Evolutionary conservation across 1,140 invertebrate species (phyloP), one percentile per base, ranked within the genome.

Genomic region (Bilobella aurantiaca): DNA sequence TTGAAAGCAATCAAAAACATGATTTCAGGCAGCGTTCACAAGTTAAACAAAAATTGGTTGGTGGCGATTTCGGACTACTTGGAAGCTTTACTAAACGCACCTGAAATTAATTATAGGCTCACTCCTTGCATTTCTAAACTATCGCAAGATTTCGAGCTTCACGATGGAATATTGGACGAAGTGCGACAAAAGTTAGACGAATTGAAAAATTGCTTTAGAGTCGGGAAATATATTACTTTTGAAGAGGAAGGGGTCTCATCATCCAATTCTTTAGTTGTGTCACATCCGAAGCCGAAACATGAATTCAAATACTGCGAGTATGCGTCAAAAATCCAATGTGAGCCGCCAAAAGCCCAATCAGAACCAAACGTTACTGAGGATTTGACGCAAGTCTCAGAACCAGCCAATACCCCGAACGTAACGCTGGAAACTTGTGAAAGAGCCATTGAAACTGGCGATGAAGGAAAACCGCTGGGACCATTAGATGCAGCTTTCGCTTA

Each of bases 371-470:
- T 53, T 8, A 16, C 25, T 14, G 32, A 62, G 3, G 61, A 62
- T 1, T 18, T 25, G 28, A 21, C 29, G 18, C 31, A 47, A 1
- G 34, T 46, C 21, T 3, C 31, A n/a, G 28, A 42, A n/a, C 31
- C 59, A 14, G 34, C 68, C 28, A 69, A 69, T 57, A 66, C 68
- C 8, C 63, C 68, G 1, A 16, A 63, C 14, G 62, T 69, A 0
- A 69, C 68, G 3, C 61, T 69, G 21, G 62, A 65, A 16, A 69
- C 58, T 42, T 66, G 62, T 27, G 58, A 63, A 28, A 42, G 65
- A 46, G 68, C 68, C 0, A 69, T 69, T 31, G 49, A 66, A 25
- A 28, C 31, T 0, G 49, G 63, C 0, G 37, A 64, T 23, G 58
- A 42, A 2, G 28, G 31, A 2, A 59, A 59, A 27, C 62, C 47